phyloP scores from a whole-genome alignment of 2,797 vertebrate species.

The Alca torda region DNA sequence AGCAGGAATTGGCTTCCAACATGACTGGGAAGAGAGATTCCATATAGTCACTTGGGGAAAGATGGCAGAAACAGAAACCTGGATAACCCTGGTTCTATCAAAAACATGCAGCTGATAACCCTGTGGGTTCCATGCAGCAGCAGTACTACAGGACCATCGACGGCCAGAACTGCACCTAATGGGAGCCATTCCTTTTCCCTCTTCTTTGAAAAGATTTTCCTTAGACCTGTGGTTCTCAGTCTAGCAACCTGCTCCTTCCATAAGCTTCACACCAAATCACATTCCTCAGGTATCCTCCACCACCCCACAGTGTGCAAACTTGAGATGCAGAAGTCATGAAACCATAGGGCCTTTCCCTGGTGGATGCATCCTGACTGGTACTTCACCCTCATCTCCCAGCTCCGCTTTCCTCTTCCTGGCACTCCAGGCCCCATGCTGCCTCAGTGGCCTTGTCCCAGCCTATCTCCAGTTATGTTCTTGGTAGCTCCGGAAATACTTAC shows the following conservation, averaged over 20 bases:
- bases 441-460: not conserved
- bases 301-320: fast-evolving
- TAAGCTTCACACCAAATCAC: not conserved
- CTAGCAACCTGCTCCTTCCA: not conserved
- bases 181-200: not conserved
- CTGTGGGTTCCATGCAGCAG: not conserved
- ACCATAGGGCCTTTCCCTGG: not conserved
- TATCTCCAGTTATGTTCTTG: not conserved
- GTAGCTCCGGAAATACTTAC: not conserved
- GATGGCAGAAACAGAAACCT: not conserved
- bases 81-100: not conserved
- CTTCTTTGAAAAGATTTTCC: not conserved
- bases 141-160: not conserved
- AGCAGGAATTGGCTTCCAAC: not conserved
- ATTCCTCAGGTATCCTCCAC: not conserved
- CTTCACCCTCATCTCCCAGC: not conserved
- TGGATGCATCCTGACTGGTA: not conserved
- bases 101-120: not conserved
- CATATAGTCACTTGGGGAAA: not conserved
- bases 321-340: not conserved
- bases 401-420: not conserved
- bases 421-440: not conserved
- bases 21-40: not conserved
- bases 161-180: not conserved
- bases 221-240: not conserved